Conservation (phyloP, 2,113 vertebrate genomes). For the Ginglymostoma cirratum region DNA sequence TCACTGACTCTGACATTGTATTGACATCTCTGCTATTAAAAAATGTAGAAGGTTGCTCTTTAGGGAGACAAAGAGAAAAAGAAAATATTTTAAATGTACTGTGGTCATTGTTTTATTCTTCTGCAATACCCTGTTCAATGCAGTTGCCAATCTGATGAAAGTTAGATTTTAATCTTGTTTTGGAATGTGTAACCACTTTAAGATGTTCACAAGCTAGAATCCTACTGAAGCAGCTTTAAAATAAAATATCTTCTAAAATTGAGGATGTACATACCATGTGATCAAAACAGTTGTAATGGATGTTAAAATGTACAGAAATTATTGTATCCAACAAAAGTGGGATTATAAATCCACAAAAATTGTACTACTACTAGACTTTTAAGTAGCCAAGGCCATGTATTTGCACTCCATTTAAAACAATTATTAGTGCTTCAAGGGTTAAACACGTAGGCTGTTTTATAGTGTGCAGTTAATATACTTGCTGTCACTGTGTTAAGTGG, state of each 20-base stretch:
- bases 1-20: neutral
- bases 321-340: neutral
- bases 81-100: neutral
- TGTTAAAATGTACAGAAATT: neutral
- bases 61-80: neutral
- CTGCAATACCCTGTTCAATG: too few species aligned
- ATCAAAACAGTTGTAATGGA: neutral
- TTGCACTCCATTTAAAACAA: neutral
- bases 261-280: neutral
- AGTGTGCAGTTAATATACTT: neutral
- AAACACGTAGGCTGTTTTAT: neutral
- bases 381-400: neutral
- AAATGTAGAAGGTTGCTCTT: neutral
- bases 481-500: neutral
- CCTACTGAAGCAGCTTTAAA: neutral
- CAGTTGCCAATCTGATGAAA: neutral
- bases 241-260: neutral
- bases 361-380: neutral
- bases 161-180: conserved; percentile 5
- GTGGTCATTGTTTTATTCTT: neutral
- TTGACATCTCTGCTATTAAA: neutral
- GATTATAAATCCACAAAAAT: neutral
- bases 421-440: neutral
- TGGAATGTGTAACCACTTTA: neutral
- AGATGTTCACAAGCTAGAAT: neutral